These are phyloP conservation scores for Ascaphus truei DNA, from an alignment of 2,113 vertebrate species.

Conservation along the genomic window DNA sequence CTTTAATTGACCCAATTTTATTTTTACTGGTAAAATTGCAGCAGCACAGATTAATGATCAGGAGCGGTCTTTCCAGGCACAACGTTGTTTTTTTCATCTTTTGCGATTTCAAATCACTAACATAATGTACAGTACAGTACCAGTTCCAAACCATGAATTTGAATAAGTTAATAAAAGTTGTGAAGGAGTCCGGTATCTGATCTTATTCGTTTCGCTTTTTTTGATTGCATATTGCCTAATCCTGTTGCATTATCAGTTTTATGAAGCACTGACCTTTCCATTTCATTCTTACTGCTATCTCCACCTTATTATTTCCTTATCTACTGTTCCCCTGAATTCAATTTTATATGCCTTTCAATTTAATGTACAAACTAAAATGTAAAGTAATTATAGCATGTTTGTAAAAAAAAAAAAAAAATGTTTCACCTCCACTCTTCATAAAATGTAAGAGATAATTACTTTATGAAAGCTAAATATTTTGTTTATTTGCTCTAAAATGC, in stretches of 20 bases:
- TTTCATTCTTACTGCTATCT: slow-evolving; percentile 29
- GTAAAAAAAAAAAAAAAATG: no score
- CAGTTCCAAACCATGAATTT: slow-evolving; percentile 1
- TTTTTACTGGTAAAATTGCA: not conserved
- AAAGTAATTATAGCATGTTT: slow-evolving; percentile 19
- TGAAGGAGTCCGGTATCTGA: slow-evolving; percentile 20
- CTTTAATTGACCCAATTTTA: not conserved
- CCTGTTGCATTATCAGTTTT: slow-evolving; percentile 25
- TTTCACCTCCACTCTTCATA: not conserved
- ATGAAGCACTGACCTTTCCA: slow-evolving; percentile 30
- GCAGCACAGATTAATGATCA: not conserved
- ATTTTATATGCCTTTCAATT: slow-evolving; percentile 31
- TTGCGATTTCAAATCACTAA: not conserved
- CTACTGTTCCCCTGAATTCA: slow-evolving; percentile 20
- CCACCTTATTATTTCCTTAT: slow-evolving; percentile 36
- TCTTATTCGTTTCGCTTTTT: slow-evolving; percentile 15
- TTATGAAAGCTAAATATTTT: slow-evolving; percentile 19
- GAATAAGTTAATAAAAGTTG: slow-evolving; percentile 34
- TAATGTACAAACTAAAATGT: slow-evolving; percentile 25
- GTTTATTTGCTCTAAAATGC: slow-evolving; percentile 5
- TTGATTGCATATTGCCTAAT: slow-evolving; percentile 33
- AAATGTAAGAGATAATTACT: not conserved
- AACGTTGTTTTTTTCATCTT: not conserved
- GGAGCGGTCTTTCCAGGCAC: not conserved
- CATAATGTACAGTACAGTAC: not conserved